Base-by-base conservation (phyloP, 92 coral and sea anemone species). In the Pocillopora meandrina region DNA sequence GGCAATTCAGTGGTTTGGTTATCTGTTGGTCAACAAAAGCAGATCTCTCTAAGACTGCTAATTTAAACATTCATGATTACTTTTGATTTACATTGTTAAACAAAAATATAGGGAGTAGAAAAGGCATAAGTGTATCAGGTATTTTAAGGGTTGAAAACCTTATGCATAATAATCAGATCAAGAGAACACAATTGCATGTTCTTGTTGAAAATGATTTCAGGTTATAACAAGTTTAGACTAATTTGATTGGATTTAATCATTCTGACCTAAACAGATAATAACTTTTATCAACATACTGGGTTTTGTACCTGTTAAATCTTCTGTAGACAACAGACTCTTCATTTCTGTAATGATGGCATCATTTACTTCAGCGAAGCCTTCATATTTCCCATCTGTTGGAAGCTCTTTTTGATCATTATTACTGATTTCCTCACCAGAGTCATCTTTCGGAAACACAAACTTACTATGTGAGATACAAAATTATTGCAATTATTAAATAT, bases 341-440 rank as follows among this genome's bases (percentile, higher is more conserved):
- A 96, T 81, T 75, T 94, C 98, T 21, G 74, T 74, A 7, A 91
- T 87, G 65, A 96, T 88, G 4, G 82, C 84, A 75, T 92, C 93
- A 91, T 96, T 95, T 87, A 96, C 83, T 56, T 85, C 86, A 33
- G 95, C 92, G 89, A 96, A 96, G 75, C 90, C 91, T 82, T 96
- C 99, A 83, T 95, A 96, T 82, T 93, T 96, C 58, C 99, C 98
- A 78, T 96, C 99, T 34, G 86, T 59, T 2, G 90, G 90, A n/a
- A 92, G 62, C 58, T 79, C 82, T 19, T 69, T 77, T 68, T 82
- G 89, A 19, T 23, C 75, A 60, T 85, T 75, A 9, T 59, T 85
- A 31, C 36, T 23, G 21, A 56, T 70, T 5, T 33, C 69, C 14
- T 36, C 83, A 67, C 47, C 19, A 15, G 61, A 65, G 55, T 91